Percentiles rank a stretch among this genome's conserved stretches.
Conservation (phyloP, 2,888 invertebrate species). For the Ecdyonurus torrentis region DNA sequence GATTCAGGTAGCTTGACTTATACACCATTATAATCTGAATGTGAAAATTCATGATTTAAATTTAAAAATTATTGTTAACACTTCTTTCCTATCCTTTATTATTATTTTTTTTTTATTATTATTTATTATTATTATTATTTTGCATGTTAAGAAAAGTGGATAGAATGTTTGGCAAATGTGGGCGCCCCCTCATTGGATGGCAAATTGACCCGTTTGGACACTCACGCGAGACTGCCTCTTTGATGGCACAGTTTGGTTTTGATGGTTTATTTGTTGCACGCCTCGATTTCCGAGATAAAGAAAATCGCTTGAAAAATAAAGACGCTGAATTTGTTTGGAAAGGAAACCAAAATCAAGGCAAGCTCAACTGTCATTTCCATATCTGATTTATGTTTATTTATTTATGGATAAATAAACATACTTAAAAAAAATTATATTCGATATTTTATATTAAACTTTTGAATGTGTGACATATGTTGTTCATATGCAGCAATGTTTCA, state of each 20-base stretch:
- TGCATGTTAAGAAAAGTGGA: constrained; percentile 27
- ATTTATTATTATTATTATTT: too few relatives aligned
- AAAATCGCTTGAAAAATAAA: constrained; percentile 34
- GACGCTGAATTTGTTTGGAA: constrained; percentile 76
- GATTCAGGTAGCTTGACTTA: constrained; percentile 46
- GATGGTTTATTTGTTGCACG: constrained; percentile 78
- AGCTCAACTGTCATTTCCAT: constrained; percentile 11
- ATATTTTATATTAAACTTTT: too few relatives aligned
- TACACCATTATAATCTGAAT: too few relatives aligned
- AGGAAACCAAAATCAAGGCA: constrained; percentile 52
- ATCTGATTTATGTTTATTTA: too few relatives aligned
- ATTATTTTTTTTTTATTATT: too few relatives aligned
- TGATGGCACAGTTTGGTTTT: constrained; percentile 69
- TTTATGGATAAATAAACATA: too few relatives aligned
- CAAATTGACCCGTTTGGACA: constrained; percentile 79
- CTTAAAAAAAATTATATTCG: too few relatives aligned
- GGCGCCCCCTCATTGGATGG: constrained; percentile 58
- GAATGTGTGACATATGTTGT: too few relatives aligned
- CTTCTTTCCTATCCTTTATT: too few relatives aligned
- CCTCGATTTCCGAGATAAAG: constrained; percentile 74
- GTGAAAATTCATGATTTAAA: too few relatives aligned
- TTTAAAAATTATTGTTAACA: too few relatives aligned
- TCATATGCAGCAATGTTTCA: too few relatives aligned
- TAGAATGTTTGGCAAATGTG: constrained; percentile 54
- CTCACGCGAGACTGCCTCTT: constrained; percentile 67